Evolutionary conservation across 1,140 invertebrate genomes (phyloP), one percentile per base, ranked within the genome.

Genomic region (Listronotus bonariensis): DNA sequence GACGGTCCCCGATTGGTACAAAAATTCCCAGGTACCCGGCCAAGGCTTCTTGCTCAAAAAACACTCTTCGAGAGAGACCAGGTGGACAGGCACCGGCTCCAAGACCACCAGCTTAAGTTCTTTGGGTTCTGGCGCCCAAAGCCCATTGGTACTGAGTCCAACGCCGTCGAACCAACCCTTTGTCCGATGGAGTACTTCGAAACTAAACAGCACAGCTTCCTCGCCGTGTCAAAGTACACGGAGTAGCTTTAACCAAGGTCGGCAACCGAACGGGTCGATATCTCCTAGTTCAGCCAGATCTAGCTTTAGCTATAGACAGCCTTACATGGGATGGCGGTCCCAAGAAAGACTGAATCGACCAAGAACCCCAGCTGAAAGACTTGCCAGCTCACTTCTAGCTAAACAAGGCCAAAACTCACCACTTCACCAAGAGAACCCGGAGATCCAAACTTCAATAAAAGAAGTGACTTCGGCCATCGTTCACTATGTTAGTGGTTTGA

Each of bases 1-100:
- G 56, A 94, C 95, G 81, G 89, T 97, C 38, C 95, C 95, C 42
- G 93, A 97, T 76, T 97, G 95, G 95, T 95, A 92, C 83, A 93
- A 92, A 79, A 92, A 92, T 77, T 90, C 89, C 15, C 84, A 87
- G 60, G 83, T 86, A 14, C 86, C 87, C n/a, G 82, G 85, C 34
- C 86, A 87, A 75, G 86, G 86, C 54, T 88, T 88, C 77, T 81
- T 87, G 7, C 79, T 84, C 32, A 77, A 75, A 45, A 76, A 75
- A 42, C 69, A 73, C 12, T 53, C 58, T 8, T 48, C 52, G 9
- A 60, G 65, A 1, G 72, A 75, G 49, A 61, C 65, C 20, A 58
- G 75, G 62, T 77, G 75, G 75, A 68, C 69, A 3, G 76, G 73
- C 11, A 78, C 75, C 69, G 74, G 72, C 68, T 79, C 78, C 73